Evolutionary conservation across 2,888 invertebrate species (phyloP).

Genomic region (Galerucella pusilla): DNA sequence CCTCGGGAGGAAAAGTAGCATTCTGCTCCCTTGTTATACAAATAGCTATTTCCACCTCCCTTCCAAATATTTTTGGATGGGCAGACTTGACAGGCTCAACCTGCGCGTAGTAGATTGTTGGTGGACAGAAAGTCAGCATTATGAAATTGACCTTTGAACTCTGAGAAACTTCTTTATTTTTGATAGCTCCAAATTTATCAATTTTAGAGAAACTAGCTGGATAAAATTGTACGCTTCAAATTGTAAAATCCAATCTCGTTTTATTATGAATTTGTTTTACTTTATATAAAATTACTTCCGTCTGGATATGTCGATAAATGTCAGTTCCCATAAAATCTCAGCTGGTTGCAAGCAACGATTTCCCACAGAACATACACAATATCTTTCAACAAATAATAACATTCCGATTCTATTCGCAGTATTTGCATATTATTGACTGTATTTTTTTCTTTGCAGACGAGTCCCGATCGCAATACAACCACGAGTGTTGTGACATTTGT

Average conservation of each 20-base stretch:
- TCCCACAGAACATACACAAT: conserved; percentile 15
- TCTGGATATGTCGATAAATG: not conserved
- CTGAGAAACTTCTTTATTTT: not conserved
- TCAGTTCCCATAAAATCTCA: not conserved
- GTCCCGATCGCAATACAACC: conserved; percentile 80
- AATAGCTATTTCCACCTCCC: too few species aligned
- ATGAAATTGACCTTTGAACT: too few species aligned
- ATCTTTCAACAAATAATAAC: conserved; percentile 20
- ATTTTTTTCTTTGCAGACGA: conserved; percentile 64
- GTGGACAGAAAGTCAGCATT: too few species aligned
- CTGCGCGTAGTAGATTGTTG: too few species aligned
- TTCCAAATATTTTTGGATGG: too few species aligned
- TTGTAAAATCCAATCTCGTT: not conserved
- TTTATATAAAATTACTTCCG: conserved; percentile 2
- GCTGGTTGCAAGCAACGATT: not conserved
- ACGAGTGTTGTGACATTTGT: conserved; percentile 81
- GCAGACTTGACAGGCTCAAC: too few species aligned
- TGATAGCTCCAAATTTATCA: not conserved
- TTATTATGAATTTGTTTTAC: not conserved
- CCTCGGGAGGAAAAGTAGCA: too few species aligned
- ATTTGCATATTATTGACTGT: conserved; percentile 27
- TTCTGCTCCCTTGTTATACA: too few species aligned
- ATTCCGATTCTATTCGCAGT: conserved; percentile 9
- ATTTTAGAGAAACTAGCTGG: not conserved
- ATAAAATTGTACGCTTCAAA: not conserved